Evolutionary conservation across 2,888 invertebrate genomes (phyloP), one percentile per base, ranked within the genome.

Genomic region (Xylota sylvarum): DNA sequence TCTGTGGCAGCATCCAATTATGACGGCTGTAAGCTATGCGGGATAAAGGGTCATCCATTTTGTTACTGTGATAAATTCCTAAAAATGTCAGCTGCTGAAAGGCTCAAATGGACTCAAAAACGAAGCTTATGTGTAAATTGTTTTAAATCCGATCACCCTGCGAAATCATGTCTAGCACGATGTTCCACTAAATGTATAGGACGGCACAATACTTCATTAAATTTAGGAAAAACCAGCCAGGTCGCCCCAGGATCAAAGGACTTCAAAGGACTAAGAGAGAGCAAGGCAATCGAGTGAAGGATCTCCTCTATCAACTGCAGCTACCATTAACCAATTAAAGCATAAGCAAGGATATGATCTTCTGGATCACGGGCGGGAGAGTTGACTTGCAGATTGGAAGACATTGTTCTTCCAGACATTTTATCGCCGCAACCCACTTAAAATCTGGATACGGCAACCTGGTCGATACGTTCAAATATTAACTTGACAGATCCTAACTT

Each of bases 401-500:
- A 32, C 12, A 30, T 48, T 5, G 32, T 48, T 3, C 46, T 65
- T 5, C 65, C 65, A 4, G 14, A 2, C 27, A 62, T 62, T 10
- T 14, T 19, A 2, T 50, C 19, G 17, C 32, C 35, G n/a, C 55
- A 55, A 46, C 30, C 55, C 14, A 32, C 32, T 2, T 30, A 58
- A 30, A 46, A 46, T 2, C 17, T 56, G 30, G 46, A 56, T 12
- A 70, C 23, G 7, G 30, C 30, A 6, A 32, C 19, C 12, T 73
- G 50, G 37, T 12, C 14, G 5, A 46, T 55, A 46, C 65, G 46
- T 10, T 19, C 23, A 35, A 65, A 65, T n/a, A 76, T 67, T 35
- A 55, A 43, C 6, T 30, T 76, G 7, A 35, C 65, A 17, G 60
- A 78, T 10, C 67, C 56, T 10, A 37, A 43, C 12, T 69, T 78